Percentiles rank a stretch among this genome's conserved stretches.
These are phyloP conservation scores for Passer montanus DNA, from an alignment of 2,113 vertebrate species.

Conservation along the genomic window DNA sequence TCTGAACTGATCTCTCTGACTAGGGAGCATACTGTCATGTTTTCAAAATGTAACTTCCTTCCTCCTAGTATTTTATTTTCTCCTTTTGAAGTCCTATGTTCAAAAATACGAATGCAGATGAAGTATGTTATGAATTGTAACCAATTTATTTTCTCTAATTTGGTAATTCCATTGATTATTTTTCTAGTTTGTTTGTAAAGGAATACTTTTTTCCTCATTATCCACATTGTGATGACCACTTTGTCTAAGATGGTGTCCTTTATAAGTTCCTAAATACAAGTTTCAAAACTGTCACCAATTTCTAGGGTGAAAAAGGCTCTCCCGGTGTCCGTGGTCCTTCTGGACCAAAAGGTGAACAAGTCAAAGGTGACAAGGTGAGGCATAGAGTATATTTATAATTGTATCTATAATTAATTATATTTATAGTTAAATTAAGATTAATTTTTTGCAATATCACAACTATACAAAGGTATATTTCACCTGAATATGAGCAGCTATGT, in stretches of 20 bases:
- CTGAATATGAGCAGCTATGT: not conserved
- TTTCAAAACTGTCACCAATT: not conserved
- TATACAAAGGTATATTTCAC: not conserved
- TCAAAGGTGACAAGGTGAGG: slow-evolving; percentile 86
- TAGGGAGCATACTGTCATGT: not conserved
- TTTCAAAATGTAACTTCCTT: not conserved
- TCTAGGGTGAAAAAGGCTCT: slow-evolving; percentile 86
- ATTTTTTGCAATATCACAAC: not conserved
- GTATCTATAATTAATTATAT: not conserved
- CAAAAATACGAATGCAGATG: not conserved
- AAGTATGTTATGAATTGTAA: not conserved
- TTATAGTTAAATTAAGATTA: not conserved
- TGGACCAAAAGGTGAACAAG: slow-evolving; percentile 74
- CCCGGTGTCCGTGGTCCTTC: slow-evolving; percentile 74
- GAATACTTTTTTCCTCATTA: not conserved
- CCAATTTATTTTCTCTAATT: not conserved
- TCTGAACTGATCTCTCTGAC: not conserved
- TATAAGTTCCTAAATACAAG: not conserved
- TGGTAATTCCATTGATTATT: not conserved
- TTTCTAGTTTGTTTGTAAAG: not conserved
- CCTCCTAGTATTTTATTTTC: not conserved
- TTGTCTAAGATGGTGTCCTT: not conserved
- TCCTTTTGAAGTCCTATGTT: not conserved
- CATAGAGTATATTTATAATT: not conserved
- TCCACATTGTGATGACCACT: not conserved